A percentile compares a stretch with the other conserved stretches of the same genome.
Evolutionary conservation across 2,113 vertebrate species (phyloP).

Genomic region (Aleadryas rufinucha): DNA sequence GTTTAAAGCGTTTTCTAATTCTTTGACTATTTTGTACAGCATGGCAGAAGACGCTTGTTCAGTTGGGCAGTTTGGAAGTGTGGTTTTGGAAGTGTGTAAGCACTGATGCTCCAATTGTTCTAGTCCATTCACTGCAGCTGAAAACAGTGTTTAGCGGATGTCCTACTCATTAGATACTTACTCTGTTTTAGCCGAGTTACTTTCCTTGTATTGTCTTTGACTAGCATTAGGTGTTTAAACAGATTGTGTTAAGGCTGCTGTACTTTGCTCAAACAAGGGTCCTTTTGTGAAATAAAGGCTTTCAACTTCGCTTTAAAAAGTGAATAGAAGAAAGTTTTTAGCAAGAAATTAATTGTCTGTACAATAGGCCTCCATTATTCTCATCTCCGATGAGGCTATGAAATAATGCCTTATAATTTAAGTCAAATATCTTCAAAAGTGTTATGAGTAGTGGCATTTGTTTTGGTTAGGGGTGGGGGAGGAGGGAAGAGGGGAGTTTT

Average conservation of each 20-base stretch:
- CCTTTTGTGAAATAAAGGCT: background rate
- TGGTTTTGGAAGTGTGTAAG: background rate
- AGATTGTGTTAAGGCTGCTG: background rate
- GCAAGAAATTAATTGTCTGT: background rate
- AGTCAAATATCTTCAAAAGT: background rate
- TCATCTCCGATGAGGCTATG: background rate
- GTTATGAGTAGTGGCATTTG: background rate
- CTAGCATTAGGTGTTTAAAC: background rate
- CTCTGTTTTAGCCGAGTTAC: background rate
- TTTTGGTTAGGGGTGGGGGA: background rate
- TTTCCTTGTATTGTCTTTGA: slow-evolving; percentile 29
- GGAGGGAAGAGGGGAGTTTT: accelerated
- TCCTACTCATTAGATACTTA: background rate
- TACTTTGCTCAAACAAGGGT: background rate
- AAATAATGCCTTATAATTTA: background rate
- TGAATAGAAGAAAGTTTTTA: background rate
- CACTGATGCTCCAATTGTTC: background rate
- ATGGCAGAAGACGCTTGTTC: accelerated
- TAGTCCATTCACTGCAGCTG: background rate
- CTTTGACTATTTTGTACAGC: background rate
- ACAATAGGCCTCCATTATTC: background rate
- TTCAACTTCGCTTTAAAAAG: background rate
- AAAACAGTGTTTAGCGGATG: background rate
- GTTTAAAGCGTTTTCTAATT: background rate
- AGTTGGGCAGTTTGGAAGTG: background rate